Conservation (phyloP, 2,797 vertebrate genomes). For the Sphenopsis melanotis region DNA sequence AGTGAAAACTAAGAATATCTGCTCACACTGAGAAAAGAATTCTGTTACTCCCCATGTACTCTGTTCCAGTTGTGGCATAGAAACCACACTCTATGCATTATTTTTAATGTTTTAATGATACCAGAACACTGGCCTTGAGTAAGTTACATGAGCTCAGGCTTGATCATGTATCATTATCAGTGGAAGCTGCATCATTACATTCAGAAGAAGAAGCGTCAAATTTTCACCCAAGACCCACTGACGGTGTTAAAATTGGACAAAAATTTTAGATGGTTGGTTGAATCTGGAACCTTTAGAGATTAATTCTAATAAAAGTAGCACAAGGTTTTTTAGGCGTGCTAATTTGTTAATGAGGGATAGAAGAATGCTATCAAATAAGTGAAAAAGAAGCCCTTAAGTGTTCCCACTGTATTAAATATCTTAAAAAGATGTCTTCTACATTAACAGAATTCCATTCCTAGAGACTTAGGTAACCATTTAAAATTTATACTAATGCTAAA, state of each 20-base stretch:
- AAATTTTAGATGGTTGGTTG: background rate
- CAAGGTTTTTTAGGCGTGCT: background rate
- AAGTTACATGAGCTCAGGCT: background rate
- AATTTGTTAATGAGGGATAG: background rate
- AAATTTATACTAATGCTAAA: background rate
- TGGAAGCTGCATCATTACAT: background rate
- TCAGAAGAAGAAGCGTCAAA: background rate
- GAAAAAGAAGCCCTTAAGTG: background rate
- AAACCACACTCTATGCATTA: background rate
- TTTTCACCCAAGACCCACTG: background rate
- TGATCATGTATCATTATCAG: background rate
- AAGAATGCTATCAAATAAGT: background rate
- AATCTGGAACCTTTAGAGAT: background rate
- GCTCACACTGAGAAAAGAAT: background rate
- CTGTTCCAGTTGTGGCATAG: background rate
- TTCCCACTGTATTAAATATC: background rate
- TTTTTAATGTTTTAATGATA: background rate
- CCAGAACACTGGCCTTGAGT: background rate
- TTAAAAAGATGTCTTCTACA: background rate
- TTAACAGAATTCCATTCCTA: background rate
- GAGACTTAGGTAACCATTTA: background rate
- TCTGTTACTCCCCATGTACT: background rate
- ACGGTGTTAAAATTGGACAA: background rate
- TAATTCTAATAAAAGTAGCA: background rate
- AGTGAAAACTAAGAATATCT: slow-evolving; percentile 15